A percentile compares a stretch with the other conserved stretches of the same genome.
These are phyloP conservation scores for Luffia ferchaultella DNA, from an alignment of 2,888 invertebrate species.

Conservation along the genomic window DNA sequence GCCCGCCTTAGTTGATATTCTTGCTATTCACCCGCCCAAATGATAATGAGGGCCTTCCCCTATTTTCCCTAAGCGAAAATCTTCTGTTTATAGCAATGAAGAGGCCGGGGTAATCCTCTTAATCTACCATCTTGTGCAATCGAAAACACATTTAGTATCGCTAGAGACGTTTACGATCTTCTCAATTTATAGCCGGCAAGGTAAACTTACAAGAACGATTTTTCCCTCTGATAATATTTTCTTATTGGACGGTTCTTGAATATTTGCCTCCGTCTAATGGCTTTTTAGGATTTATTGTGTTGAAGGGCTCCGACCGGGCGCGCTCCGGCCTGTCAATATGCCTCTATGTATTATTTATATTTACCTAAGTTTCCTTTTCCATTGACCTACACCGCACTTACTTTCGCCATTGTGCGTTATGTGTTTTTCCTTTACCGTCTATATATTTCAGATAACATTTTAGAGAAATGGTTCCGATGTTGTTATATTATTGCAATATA, in stretches of 20 bases:
- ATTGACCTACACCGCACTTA: background rate
- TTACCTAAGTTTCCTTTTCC: background rate
- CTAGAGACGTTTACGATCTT: conserved; percentile 32
- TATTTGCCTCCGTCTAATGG: background rate
- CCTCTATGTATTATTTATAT: background rate
- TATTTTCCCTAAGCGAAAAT: conserved; percentile 5
- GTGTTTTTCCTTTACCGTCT: background rate
- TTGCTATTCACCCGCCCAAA: conserved; percentile 26
- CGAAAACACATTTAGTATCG: conserved; percentile 36
- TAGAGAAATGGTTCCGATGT: too few relatives aligned
- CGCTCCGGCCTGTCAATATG: background rate
- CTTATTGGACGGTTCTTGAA: background rate
- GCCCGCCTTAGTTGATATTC: conserved; percentile 33
- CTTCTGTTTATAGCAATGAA: conserved; percentile 17
- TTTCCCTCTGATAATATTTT: background rate
- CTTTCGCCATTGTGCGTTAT: background rate
- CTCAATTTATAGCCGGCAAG: conserved; percentile 25
- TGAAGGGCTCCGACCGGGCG: background rate
- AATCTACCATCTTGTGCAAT: conserved; percentile 34
- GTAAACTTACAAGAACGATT: background rate
- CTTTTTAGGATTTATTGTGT: background rate
- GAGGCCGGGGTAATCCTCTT: conserved; percentile 28
- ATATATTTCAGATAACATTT: background rate
- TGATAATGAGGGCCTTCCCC: conserved; percentile 35
- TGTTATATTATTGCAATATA: too few relatives aligned